Conservation (phyloP, 1,140 invertebrate species). For the Drosophila ambigua region DNA sequence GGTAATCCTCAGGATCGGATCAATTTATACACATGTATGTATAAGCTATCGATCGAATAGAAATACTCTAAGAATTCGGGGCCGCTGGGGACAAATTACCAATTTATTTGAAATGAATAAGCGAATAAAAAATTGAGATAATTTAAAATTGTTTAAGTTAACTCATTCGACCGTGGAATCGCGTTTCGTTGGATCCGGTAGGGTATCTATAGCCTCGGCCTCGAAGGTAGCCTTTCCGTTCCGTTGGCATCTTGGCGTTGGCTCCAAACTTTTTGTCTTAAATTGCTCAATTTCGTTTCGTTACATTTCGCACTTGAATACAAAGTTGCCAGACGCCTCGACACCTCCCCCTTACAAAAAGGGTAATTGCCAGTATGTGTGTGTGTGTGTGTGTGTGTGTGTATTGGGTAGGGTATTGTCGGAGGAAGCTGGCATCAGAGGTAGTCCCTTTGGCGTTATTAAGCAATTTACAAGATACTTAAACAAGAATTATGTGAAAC, state of each 20-base stretch:
- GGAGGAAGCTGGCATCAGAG: constrained; percentile 3
- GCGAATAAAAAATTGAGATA: too few species aligned
- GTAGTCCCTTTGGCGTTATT: constrained; percentile 79
- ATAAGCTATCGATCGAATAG: too few species aligned
- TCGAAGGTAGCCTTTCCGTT: background rate
- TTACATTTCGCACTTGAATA: constrained; percentile 72
- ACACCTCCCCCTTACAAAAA: constrained; percentile 23
- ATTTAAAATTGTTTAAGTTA: too few species aligned
- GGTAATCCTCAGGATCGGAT: too few species aligned
- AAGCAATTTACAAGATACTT: constrained; percentile 83
- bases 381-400: constrained; percentile 26
- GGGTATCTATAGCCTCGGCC: too few species aligned
- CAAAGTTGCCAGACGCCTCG: constrained; percentile 60
- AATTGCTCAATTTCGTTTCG: constrained; percentile 67
- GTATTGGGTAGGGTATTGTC: background rate
- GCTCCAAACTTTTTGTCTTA: constrained; percentile 64
- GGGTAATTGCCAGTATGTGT: constrained; percentile 53
- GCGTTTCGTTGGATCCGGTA: too few species aligned
- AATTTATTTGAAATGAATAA: too few species aligned
- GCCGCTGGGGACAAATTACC: too few species aligned
- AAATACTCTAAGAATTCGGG: too few species aligned
- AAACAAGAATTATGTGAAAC: constrained; percentile 83
- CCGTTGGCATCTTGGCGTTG: constrained; percentile 23
- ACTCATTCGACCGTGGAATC: too few species aligned
- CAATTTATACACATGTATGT: too few species aligned